These are phyloP conservation scores for Aleiodes testaceus DNA, from an alignment of 2,888 invertebrate genomes.

Conservation along the genomic window DNA sequence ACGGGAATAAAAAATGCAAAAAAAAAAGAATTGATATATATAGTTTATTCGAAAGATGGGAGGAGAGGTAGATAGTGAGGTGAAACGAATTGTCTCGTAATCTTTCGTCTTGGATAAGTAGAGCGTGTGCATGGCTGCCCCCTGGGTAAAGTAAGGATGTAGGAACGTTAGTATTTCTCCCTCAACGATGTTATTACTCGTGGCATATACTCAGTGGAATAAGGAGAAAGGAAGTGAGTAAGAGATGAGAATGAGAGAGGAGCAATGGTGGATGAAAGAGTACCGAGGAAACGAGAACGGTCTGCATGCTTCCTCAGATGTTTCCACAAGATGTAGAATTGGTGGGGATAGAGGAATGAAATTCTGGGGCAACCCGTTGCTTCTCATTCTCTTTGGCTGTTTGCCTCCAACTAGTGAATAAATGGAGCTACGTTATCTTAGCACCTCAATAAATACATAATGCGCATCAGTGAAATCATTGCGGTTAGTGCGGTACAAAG, in stretches of 20 bases:
- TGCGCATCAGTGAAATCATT: conserved; percentile 20
- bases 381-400: neutral
- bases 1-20: conserved; percentile 42
- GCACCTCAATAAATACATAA: conserved; percentile 34
- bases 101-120: conserved; percentile 46
- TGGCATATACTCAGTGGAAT: conserved; percentile 41
- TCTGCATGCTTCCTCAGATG: neutral
- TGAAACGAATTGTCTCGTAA: conserved; percentile 50
- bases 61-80: conserved; percentile 16
- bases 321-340: neutral
- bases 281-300: neutral
- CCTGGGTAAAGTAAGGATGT: conserved; percentile 26
- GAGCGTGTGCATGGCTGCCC: conserved; percentile 35
- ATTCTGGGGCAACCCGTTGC: conserved; percentile 3
- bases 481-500: neutral
- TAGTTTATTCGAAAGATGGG: neutral
- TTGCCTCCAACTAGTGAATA: neutral
- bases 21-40: conserved; percentile 23
- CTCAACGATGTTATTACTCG: conserved; percentile 48
- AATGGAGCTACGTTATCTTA: neutral
- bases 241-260: neutral
- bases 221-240: neutral
- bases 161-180: conserved; percentile 44
- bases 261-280: conserved; percentile 24
- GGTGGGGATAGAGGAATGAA: neutral